A percentile compares a stretch with the other conserved stretches of the same genome.
These are phyloP conservation scores for Pseudorhiza aurosa DNA, from an alignment of 30 jellyfish, hydroid and myxozoan species.

Conservation along the genomic window DNA sequence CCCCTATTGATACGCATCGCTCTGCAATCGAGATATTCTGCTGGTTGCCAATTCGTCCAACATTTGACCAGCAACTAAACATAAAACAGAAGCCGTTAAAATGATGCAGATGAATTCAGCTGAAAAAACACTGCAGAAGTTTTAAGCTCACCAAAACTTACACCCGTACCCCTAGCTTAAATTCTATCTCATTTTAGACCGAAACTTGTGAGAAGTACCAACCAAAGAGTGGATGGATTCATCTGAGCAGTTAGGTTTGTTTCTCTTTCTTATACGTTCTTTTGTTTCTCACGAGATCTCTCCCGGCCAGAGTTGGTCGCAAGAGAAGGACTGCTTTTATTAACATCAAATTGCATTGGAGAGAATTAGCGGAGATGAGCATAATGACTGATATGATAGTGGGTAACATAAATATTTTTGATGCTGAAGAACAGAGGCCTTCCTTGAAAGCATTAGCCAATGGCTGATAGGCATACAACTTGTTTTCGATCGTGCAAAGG, in stretches of 20 bases:
- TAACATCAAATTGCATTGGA: constrained; percentile 14
- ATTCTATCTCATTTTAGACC: too few species aligned
- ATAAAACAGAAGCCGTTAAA: background rate
- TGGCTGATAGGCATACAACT: constrained; percentile 18
- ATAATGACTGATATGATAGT: constrained; percentile 22
- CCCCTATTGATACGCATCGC: constrained; percentile 83
- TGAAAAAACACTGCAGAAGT: too few species aligned
- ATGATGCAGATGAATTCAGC: too few species aligned
- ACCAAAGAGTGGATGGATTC: background rate
- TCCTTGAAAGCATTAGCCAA: constrained; percentile 34
- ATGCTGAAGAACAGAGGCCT: constrained; percentile 14
- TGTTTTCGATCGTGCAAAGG: constrained; percentile 11
- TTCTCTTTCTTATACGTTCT: too few species aligned
- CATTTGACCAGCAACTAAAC: constrained; percentile 91
- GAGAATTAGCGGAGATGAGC: constrained; percentile 38
- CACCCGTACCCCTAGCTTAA: too few species aligned
- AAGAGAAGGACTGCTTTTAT: background rate
- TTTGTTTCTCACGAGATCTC: too few species aligned
- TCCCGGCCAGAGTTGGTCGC: background rate
- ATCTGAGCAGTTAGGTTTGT: too few species aligned
- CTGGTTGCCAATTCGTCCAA: constrained; percentile 87
- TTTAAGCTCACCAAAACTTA: too few species aligned
- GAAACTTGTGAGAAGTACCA: background rate
- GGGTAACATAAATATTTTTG: constrained; percentile 46
- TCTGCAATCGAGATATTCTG: constrained; percentile 86